Base-by-base conservation (phyloP, 64 coral and sea anemone genomes). In the Stichodactyla helianthus region DNA sequence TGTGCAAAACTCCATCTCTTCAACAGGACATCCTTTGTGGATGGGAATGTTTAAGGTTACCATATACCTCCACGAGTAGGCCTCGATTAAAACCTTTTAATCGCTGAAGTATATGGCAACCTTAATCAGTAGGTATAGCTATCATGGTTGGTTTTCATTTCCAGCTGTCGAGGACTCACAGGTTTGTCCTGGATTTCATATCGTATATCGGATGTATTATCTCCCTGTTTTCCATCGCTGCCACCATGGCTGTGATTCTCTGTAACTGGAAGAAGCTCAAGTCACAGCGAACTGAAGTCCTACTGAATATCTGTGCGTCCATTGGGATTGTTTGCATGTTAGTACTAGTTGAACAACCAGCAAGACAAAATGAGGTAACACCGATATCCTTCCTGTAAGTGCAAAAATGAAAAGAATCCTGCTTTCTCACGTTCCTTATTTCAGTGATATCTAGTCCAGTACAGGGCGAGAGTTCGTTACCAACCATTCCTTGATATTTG, bases 131-230 rank as follows among this genome's bases (percentile, higher is more conserved):
- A 16, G 14, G 18, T 18, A 65, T 65, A 16, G 6, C 6, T 70
- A 70, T 70, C 0, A 25, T 23, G 4, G 65, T 6, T 26, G 7
- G 1, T 74, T n/a, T 74, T 74, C 12, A 27, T 74, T 74, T 27
- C 23, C 27, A 74, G 68, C 68, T 74, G 1, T 74, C 68, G 23
- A 31, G 10, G 4, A 13, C n/a, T 4, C 1, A 74, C 68, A 74
- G 68, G 27, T 74, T 27, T 65, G 88, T 59, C 0, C 63, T 93
- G 18, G 88, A 93, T 65, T 82, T 90, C 16, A 82, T 94, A 20
- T 90, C 93, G 25, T 54, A 50, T 20, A 54, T 88, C 22, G 93
- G 93, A 2, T 94, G 93, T 54, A 63, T 88, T 59, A 82, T 94
- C 19, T 94, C 93, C 13, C 55, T 94, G 1, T 50, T 87, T 27